Evolutionary conservation across 2,113 vertebrate species (phyloP), one percentile per base, ranked within the genome.

Genomic region (Oryzias melastigma): DNA sequence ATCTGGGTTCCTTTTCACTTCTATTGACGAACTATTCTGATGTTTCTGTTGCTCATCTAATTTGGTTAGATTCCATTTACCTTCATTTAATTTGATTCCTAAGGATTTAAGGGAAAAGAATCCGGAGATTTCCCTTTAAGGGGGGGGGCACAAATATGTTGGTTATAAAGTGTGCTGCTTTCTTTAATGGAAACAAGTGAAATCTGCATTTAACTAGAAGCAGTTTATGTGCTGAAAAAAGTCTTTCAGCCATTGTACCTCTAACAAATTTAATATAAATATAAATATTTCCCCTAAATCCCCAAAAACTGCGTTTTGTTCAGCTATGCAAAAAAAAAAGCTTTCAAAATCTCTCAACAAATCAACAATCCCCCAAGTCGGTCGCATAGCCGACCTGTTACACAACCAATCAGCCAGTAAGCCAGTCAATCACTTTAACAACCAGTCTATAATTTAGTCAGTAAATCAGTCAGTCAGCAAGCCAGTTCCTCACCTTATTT

Each of bases 371-470:
- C 58, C 45, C 24, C 64, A 40, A 43, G 73, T 75, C 65, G 57
- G 64, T 75, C 68, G 67, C 58, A 19, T 69, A 72, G 58, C 57
- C 65, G 65, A 63, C 46, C 74, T 72, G 76, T 74, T 81, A 74
- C 70, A 75, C 49, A 76, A 77, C 52, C 77, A 85, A 83, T 79
- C 81, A 68, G 69, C 53, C 66, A 48, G 64, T 58, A 75, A 78
- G 80, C 75, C 80, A 71, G 71, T 84, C 81, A 80, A 58, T 85
- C 77, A 82, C 52, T 65, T 80, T 78, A 81, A 82, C 85, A 79
- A 83, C 65, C 64, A 61, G 45, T 73, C 69, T 64, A 79, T 83
- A 75, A 80, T 75, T 75, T 53, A 68, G 58, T 76, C 62, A 27
- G 65, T 79, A 71, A 83, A 85, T 82, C 74, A 66, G 61, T 59